Base-by-base conservation (phyloP, 2,113 vertebrate genomes). In the Tyrannus savana region DNA sequence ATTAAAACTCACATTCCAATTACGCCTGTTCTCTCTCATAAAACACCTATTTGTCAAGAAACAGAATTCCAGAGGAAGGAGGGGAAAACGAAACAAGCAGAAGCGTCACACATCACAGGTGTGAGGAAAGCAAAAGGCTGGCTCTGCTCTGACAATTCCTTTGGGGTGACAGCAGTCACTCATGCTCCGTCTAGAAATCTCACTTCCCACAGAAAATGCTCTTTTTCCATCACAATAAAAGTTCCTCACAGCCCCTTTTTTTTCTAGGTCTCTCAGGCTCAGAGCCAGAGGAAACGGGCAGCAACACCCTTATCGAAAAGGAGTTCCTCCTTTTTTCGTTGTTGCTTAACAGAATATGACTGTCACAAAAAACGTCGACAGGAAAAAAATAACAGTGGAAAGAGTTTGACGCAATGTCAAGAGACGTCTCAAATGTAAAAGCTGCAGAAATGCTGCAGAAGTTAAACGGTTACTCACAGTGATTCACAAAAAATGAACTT, bases 401-500 rank as follows among this genome's bases (percentile, higher is more conserved):
- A 87, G 67, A 85, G 82, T 50, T 86, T 71, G 92, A 93, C 42
- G 76, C 90, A 56, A 56, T 27, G 55, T 88, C 82, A 92, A 88
- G 92, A 74, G 44, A 80, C 4, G 27, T n/a, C 88, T 88, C 71
- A 52, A 69, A 87, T 0, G 52, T 15, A 50, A 71, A 84, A 59
- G 33, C 33, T 19, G 59, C 1, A 46, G 63, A 74, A 84, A 63
- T 3, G 55, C 18, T 58, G 90, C 84, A 81, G 24, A 56, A 88
- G 37, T 75, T 53, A 50, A 91, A 63, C 3, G 12, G 77, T 47
- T n/a, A 68, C 69, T 81, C 63, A 31, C 24, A 71, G 9, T 42
- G 86, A 82, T 87, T 90, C 93, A 92, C 41, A 33, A 44, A 44
- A 71, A 68, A 23, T 9, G 67, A 95, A 91, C 85, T 95, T 94